Base-by-base conservation (phyloP, 1,140 invertebrate species). In the Popillia japonica region DNA sequence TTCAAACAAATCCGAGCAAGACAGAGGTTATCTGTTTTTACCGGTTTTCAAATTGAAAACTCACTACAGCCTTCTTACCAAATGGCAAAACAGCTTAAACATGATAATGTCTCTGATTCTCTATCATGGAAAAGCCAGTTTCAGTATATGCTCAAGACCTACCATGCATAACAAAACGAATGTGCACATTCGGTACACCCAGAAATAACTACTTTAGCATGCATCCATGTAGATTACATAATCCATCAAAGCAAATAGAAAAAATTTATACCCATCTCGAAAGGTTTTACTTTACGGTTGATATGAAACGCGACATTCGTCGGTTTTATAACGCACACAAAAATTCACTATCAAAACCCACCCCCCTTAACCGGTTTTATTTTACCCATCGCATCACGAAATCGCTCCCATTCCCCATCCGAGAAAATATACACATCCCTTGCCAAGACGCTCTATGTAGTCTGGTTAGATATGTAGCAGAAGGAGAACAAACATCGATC, bases 321-420 rank as follows among this genome's bases (percentile, higher is more conserved):
- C 27, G 20, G 61, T 68, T 68, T 68, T 68, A 68, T 68, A 68
- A 68, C 61, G 61, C 61, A 4, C 61, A 23, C 61, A 68, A 68
- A 68, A 68, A 22, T 68, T 20, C 17, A 68, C 27, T 20, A 20
- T 61, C 7, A 68, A n/a, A 10, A 7, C 6, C 0, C 10, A 20
- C 22, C 22, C 27, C 27, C 11, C 20, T 22, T 68, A 11, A 11
- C 48, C 6, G 27, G 27, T 34, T 34, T 34, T n/a, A n/a, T 17
- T 6, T 11, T 4, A n/a, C 48, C 48, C 10, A 14, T n/a, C 11
- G 48, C 14, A n/a, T n/a, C 4, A 1, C 14, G 17, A 55, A 55
- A 55, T n/a, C 4, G 0, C 11, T 14, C 4, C 17, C 48, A 55
- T 17, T 4, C 17, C 48, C 17, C 10, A 14, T 11, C 48, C 14